These are phyloP conservation scores for Nemoura dubitans DNA, from an alignment of 2,888 invertebrate genomes.

Conservation along the genomic window DNA sequence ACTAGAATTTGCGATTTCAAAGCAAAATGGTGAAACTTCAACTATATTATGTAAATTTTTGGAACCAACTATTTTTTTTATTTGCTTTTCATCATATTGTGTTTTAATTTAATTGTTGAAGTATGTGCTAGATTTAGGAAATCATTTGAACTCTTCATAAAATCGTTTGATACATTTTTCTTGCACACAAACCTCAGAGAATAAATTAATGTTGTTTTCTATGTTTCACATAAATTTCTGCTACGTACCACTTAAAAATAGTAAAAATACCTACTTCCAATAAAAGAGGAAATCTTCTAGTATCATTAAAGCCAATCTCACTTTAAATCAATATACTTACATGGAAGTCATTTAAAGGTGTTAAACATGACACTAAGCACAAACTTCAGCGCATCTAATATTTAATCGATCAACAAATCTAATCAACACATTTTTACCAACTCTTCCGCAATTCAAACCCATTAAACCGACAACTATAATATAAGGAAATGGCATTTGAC, in stretches of 20 bases:
- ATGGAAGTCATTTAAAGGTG: too few species aligned
- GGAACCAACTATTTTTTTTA: background rate
- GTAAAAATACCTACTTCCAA: too few species aligned
- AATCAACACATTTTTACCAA: background rate
- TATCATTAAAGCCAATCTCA: background rate
- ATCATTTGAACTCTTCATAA: too few species aligned
- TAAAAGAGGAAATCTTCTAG: too few species aligned
- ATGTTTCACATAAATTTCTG: too few species aligned
- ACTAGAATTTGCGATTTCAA: background rate
- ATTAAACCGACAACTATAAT: background rate
- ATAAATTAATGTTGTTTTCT: too few species aligned
- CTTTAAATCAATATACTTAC: background rate
- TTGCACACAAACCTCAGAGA: too few species aligned
- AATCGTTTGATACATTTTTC: too few species aligned
- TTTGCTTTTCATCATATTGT: background rate
- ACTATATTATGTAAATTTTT: background rate
- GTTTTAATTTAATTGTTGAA: too few species aligned
- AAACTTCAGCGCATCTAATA: background rate
- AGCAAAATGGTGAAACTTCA: background rate
- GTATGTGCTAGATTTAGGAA: too few species aligned
- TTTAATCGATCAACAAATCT: background rate
- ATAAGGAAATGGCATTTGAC: constrained; percentile 7
- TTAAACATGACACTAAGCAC: too few species aligned
- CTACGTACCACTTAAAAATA: too few species aligned
- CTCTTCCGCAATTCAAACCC: background rate